Evolutionary conservation across 1,140 invertebrate genomes (phyloP).

Genomic region (Scaptomyza montana): DNA sequence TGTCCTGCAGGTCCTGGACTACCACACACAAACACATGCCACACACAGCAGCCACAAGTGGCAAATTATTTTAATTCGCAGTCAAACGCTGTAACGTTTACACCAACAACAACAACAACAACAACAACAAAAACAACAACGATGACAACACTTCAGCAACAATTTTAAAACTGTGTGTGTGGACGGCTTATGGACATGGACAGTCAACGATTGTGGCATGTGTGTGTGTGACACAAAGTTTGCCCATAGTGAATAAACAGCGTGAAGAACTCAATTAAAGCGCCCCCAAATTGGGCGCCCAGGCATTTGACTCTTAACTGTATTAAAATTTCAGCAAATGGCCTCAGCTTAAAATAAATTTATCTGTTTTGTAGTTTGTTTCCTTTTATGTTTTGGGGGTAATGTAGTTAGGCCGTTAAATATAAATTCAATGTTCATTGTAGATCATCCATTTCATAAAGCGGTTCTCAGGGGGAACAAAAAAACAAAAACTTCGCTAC

Average conservation of each 20-base stretch:
- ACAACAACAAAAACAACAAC: constrained; percentile 1
- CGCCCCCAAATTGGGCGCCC: constrained; percentile 16
- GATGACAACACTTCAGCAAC: not conserved
- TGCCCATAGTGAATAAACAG: constrained; percentile 10
- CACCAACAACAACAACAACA: constrained; percentile 54
- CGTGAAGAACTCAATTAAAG: constrained; percentile 7
- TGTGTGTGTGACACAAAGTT: constrained; percentile 9
- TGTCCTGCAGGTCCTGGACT: constrained; percentile 22
- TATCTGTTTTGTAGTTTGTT: too few relatives aligned
- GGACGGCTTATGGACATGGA: constrained; percentile 7
- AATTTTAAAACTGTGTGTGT: not conserved
- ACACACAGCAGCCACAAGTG: constrained; percentile 75
- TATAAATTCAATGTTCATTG: too few relatives aligned
- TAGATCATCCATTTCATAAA: too few relatives aligned
- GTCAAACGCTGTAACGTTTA: constrained; percentile 78
- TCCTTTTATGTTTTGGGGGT: too few relatives aligned
- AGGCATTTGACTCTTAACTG: not conserved
- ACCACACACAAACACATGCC: constrained; percentile 19
- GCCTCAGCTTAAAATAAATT: too few relatives aligned
- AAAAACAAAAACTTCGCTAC: too few relatives aligned
- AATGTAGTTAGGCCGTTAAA: too few relatives aligned
- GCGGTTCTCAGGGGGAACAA: too few relatives aligned
- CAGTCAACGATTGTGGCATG: not conserved
- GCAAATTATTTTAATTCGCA: constrained; percentile 83
- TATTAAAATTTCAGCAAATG: not conserved